Evolutionary conservation across 2,113 vertebrate genomes (phyloP).

Genomic region (Amphiprion ocellaris): DNA sequence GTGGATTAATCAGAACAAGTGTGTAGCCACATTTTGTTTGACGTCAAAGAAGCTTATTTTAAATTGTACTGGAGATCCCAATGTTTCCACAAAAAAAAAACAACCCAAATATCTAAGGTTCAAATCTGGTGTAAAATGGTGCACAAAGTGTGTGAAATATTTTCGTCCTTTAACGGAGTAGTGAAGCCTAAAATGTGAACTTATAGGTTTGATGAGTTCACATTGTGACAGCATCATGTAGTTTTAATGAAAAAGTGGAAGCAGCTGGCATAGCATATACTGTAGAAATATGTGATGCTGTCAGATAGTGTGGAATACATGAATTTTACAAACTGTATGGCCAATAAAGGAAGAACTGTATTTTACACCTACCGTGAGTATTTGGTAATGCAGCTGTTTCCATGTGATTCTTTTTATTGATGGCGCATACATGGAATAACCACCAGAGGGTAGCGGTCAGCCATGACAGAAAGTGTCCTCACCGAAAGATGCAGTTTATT

Average conservation of each 20-base stretch:
- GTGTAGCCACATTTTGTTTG: neutral
- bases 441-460: slow-evolving; percentile 11
- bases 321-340: neutral
- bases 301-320: neutral
- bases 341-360: no score
- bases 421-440: neutral
- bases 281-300: neutral
- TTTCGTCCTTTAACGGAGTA: no score
- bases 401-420: no score
- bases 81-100: no score
- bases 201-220: neutral
- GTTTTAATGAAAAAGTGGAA: neutral
- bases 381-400: neutral
- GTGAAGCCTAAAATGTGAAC: no score
- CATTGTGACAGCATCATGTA: neutral
- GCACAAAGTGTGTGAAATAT: no score
- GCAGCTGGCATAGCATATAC: no score
- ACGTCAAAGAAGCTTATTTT: no score
- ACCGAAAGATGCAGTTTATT: neutral
- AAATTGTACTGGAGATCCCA: no score
- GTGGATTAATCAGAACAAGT: neutral
- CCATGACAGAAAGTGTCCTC: neutral
- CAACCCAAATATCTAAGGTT: no score
- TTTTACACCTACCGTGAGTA: neutral
- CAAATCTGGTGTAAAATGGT: no score